phyloP scores from a whole-genome alignment of 1,140 invertebrate genomes.

The Caenorhabditis remanei region DNA sequence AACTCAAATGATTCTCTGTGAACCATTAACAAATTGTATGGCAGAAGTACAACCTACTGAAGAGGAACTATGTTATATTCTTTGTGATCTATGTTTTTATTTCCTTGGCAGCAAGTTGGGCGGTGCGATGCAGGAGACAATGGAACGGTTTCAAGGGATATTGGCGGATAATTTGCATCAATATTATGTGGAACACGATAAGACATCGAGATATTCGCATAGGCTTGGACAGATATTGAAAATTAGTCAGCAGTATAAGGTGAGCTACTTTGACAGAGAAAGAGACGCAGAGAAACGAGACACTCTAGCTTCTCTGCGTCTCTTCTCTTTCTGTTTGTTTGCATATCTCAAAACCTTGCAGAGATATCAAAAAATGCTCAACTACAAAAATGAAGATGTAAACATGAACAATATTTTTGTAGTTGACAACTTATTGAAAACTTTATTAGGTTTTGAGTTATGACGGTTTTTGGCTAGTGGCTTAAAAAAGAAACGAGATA shows the following conservation, averaged over 20 bases:
- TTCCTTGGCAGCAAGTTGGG: background rate
- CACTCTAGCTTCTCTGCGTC: too few relatives aligned
- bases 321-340: too few relatives aligned
- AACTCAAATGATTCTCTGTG: background rate
- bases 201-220: background rate
- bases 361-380: too few relatives aligned
- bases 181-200: background rate
- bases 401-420: too few relatives aligned
- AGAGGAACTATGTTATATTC: slow-evolving; percentile 24
- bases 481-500: too few relatives aligned
- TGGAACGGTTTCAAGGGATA: background rate
- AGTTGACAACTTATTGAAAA: too few relatives aligned
- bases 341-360: too few relatives aligned
- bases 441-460: too few relatives aligned
- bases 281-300: too few relatives aligned
- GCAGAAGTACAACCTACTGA: slow-evolving; percentile 6
- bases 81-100: slow-evolving; percentile 29
- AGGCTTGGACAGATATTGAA: background rate
- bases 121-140: background rate
- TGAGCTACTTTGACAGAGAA: too few relatives aligned
- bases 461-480: too few relatives aligned
- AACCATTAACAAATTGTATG: background rate
- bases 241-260: slow-evolving; percentile 11
- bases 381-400: too few relatives aligned
- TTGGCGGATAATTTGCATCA: slow-evolving; percentile 1